phyloP scores from a whole-genome alignment of 2,797 vertebrate species.

The Alca torda region DNA sequence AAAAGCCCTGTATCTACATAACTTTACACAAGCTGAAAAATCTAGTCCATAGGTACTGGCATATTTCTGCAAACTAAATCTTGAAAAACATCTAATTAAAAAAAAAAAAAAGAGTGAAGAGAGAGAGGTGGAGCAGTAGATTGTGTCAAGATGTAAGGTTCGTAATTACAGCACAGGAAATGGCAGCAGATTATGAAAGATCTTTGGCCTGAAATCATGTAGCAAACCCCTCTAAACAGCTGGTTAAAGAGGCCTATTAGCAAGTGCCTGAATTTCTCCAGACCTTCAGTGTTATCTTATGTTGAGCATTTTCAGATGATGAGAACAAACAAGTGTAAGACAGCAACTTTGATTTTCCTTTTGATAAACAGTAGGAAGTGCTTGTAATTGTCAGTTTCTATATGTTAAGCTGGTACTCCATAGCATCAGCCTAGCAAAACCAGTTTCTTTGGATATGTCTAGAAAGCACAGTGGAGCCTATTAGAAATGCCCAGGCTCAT shows the following conservation, averaged over 20 bases:
- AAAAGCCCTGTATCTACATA: background rate
- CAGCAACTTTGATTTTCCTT: background rate
- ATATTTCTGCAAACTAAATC: background rate
- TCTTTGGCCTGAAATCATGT: background rate
- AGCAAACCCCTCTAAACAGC: background rate
- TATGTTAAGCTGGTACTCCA: background rate
- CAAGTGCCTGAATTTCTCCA: background rate
- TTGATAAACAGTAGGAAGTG: background rate
- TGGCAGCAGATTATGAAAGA: background rate
- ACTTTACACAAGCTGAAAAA: background rate
- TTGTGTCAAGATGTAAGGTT: background rate
- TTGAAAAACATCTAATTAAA: background rate
- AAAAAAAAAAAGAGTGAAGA: background rate
- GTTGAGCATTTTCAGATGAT: background rate
- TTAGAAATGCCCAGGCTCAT: background rate
- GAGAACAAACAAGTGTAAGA: background rate
- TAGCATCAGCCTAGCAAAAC: background rate
- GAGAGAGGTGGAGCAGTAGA: background rate
- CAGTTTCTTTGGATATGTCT: background rate
- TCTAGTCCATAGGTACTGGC: accelerated
- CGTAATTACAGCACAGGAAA: background rate
- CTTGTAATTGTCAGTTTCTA: background rate
- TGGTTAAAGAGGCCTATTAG: background rate
- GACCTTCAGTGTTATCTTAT: background rate
- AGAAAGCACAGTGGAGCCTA: background rate